A percentile compares a stretch with the other conserved stretches of the same genome.
These are phyloP conservation scores for Platygyra sinensis DNA, from an alignment of 64 coral and sea anemone genomes.

Conservation along the genomic window DNA sequence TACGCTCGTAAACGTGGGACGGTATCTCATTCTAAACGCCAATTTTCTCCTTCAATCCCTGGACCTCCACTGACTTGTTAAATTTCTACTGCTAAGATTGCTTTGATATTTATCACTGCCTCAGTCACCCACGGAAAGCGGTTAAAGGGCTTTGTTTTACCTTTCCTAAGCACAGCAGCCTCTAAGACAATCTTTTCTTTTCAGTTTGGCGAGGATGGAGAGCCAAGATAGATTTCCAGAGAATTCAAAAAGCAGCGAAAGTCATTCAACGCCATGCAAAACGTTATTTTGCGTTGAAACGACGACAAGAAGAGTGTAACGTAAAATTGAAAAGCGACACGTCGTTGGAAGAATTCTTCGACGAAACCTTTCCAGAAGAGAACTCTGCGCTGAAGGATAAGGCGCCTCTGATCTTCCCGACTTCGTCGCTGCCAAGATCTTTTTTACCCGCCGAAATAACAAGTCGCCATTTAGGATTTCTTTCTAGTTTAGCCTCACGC, in stretches of 20 bases:
- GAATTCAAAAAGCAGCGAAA: background rate
- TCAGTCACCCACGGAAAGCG: too few species aligned
- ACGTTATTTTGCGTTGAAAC: background rate
- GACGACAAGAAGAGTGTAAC: too few species aligned
- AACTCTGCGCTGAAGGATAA: background rate
- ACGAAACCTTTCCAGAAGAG: background rate
- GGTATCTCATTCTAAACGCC: too few species aligned
- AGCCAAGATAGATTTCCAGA: conserved; percentile 24
- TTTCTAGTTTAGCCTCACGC: conserved; percentile 3
- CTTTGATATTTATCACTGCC: too few species aligned
- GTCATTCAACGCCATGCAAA: conserved; percentile 10
- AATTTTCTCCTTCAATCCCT: too few species aligned
- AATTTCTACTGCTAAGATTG: too few species aligned
- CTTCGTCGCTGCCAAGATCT: background rate
- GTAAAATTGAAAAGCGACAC: background rate
- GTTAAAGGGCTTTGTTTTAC: background rate
- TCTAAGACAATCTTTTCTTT: background rate
- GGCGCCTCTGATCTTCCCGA: too few species aligned
- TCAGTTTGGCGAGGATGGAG: conserved; percentile 28
- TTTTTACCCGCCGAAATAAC: background rate
- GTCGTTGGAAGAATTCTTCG: background rate
- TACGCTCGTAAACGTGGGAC: too few species aligned
- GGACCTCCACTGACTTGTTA: too few species aligned
- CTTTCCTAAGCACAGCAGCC: background rate
- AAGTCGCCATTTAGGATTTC: background rate